phyloP scores from a whole-genome alignment of 2,888 invertebrate genomes.

The Cenopis cana region DNA sequence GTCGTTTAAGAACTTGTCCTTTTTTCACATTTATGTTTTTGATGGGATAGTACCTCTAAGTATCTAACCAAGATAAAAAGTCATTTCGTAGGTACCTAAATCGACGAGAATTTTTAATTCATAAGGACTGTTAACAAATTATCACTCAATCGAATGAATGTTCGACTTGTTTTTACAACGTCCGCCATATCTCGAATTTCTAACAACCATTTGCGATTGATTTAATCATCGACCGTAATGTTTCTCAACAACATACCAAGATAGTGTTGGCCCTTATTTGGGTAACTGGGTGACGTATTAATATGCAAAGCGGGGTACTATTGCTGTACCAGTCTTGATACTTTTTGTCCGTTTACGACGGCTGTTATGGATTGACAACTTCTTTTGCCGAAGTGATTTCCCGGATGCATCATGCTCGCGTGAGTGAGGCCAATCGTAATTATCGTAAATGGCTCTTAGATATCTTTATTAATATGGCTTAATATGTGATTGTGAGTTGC shows the following conservation, averaged over 20 bases:
- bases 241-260: conserved; percentile 1
- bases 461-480: conserved; percentile 10
- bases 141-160: no score
- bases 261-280: conserved; percentile 22
- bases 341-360: conserved; percentile 20
- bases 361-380: conserved; percentile 35
- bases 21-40: no score
- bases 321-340: conserved; percentile 3
- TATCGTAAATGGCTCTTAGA: background rate
- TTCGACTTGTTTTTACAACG: no score
- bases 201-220: conserved; percentile 33
- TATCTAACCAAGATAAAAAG: no score
- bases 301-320: conserved; percentile 26
- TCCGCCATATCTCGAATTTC: conserved; percentile 10
- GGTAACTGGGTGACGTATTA: conserved; percentile 38
- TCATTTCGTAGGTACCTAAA: no score
- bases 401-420: conserved; percentile 25
- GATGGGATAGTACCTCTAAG: no score
- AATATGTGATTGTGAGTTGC: background rate
- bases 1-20: no score
- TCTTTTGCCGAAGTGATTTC: conserved; percentile 30
- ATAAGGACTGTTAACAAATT: no score
- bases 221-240: conserved; percentile 9
- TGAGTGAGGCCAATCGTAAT: conserved; percentile 7
- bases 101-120: no score